A percentile compares a stretch with the other conserved stretches of the same genome.
These are phyloP conservation scores for Pterocles burchelli DNA, from an alignment of 2,113 vertebrate species.

Conservation along the genomic window DNA sequence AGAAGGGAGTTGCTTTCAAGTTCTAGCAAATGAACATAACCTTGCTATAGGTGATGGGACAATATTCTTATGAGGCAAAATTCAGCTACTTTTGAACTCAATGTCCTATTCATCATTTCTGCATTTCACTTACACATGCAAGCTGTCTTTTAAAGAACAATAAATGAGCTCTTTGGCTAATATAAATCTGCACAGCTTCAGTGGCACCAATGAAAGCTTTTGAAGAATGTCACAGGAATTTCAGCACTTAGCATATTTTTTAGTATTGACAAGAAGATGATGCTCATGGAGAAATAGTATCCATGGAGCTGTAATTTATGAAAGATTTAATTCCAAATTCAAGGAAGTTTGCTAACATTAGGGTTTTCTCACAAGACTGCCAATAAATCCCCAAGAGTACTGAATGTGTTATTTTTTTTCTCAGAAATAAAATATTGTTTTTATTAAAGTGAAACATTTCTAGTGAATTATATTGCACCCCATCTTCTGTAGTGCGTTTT, in stretches of 20 bases:
- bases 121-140: neutral
- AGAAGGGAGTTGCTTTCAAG: rapidly evolving
- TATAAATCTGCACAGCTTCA: neutral
- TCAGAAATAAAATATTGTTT: neutral
- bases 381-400: neutral
- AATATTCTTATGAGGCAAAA: neutral
- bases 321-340: neutral
- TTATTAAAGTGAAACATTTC: neutral
- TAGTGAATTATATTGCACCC: neutral
- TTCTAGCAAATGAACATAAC: neutral
- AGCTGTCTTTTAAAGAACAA: neutral
- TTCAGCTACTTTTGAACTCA: neutral
- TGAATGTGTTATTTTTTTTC: neutral
- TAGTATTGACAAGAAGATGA: neutral
- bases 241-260: neutral
- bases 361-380: neutral
- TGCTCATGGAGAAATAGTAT: neutral
- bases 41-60: neutral
- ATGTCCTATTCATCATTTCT: neutral
- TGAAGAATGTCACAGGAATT: neutral
- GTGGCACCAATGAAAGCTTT: neutral
- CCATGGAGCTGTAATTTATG: neutral
- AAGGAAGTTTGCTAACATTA: neutral
- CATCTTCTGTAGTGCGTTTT: neutral
- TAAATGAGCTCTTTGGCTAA: neutral